Evolutionary conservation across 2,888 invertebrate species (phyloP), one percentile per base, ranked within the genome.

Genomic region (Electrophaes corylata): DNA sequence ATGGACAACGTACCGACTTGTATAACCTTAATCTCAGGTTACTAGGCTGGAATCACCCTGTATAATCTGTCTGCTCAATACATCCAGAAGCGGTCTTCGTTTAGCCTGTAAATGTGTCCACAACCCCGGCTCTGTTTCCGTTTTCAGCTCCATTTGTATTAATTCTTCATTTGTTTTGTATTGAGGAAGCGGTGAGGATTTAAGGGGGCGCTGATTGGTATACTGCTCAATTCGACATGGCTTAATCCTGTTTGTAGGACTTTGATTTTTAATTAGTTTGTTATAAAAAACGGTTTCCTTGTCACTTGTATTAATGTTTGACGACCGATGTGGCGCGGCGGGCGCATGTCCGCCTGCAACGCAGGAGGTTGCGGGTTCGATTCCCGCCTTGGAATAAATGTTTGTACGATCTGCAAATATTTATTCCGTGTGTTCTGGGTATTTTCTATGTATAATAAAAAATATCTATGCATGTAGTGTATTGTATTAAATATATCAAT

Each of bases 41-140:
- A n/a, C n/a, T n/a, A n/a, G n/a, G n/a, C n/a, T n/a, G n/a, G n/a
- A 10, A 26, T 26, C 26, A 26, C 6, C 6, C 26, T 26, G 26
- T 29, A 10, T 29, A n/a, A n/a, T 10, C 10, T 10, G 10, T 29
- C 26, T 29, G 10, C 10, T 29, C 26, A 1, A 8, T 43, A 33
- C 12, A 47, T 49, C 29, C 20, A 3, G 11, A 3, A 4, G 43
- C 3, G 23, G 12, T 20, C 1, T 66, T 62, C 71, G 70, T 66
- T 60, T 70, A 70, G 74, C 69, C 75, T 75, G 78, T 90, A 88
- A 89, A 89, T 86, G 71, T 82, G 86, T 90, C 83, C 75, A 66
- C 89, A 72, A 73, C 54, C 44, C 67, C 82, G 81, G 87, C 86
- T 80, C 82, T 68, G 83, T 77, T 84, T 89, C 91, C 90, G 83